phyloP scores from a whole-genome alignment of 2,888 invertebrate species.

The Mythimna lalbum region DNA sequence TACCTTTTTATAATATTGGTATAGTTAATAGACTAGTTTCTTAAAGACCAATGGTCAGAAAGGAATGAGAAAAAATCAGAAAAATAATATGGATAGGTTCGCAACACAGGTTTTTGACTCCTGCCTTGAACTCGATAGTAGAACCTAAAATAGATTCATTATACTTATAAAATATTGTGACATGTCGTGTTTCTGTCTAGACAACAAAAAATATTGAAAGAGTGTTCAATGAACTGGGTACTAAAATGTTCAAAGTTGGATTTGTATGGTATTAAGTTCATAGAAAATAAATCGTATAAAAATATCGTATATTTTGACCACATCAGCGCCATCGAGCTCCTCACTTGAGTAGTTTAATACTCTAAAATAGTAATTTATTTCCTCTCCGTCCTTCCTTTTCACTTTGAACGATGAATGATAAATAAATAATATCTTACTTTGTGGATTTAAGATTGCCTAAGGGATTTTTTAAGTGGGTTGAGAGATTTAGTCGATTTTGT shows the following conservation, averaged over 20 bases:
- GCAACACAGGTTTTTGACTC: neutral
- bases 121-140: neutral
- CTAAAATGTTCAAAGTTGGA: neutral
- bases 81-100: too few relatives aligned
- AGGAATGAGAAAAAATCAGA: neutral
- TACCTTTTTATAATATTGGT: too few relatives aligned
- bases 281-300: neutral
- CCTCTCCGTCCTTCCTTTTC: constrained; percentile 26
- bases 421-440: constrained; percentile 50
- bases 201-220: neutral
- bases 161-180: constrained; percentile 1
- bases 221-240: constrained; percentile 25
- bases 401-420: constrained; percentile 45
- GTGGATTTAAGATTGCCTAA: constrained; percentile 45
- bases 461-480: constrained; percentile 49
- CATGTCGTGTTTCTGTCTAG: constrained; percentile 1
- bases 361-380: constrained; percentile 41
- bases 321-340: neutral
- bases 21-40: neutral
- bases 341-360: neutral
- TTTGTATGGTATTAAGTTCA: neutral
- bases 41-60: neutral
- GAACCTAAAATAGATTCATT: neutral
- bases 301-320: neutral
- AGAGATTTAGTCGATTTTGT: constrained; percentile 37